These are phyloP conservation scores for Ametastegia equiseti DNA, from an alignment of 2,888 invertebrate species.

Conservation along the genomic window DNA sequence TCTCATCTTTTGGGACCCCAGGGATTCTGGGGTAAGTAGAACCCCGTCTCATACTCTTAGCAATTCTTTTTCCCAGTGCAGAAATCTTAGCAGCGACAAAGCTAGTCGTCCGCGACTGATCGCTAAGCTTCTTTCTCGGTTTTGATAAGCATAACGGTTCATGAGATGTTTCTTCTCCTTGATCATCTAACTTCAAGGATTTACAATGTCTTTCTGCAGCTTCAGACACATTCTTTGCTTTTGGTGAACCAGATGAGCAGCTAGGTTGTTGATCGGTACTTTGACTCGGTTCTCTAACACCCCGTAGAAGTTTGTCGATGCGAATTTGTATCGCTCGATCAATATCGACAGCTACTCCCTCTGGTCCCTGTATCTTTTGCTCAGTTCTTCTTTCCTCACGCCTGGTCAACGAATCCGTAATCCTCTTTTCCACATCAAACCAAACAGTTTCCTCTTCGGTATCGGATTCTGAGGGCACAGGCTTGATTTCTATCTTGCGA, in stretches of 20 bases:
- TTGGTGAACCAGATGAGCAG: background rate
- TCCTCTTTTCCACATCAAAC: background rate
- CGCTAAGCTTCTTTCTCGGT: background rate
- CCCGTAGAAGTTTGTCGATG: slow-evolving; percentile 3
- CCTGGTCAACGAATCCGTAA: background rate
- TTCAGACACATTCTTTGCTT: background rate
- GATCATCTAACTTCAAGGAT: background rate
- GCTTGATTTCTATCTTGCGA: background rate
- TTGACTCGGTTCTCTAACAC: background rate
- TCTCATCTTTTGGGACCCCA: background rate
- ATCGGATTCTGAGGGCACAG: background rate
- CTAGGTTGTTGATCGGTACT: slow-evolving; percentile 4
- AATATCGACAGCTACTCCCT: background rate
- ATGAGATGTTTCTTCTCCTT: background rate
- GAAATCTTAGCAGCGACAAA: background rate
- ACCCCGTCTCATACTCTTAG: background rate
- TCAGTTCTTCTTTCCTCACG: background rate
- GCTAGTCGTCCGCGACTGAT: background rate
- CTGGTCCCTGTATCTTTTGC: background rate
- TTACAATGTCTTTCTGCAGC: background rate
- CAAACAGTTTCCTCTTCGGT: background rate
- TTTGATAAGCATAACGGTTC: background rate
- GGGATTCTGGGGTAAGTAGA: background rate
- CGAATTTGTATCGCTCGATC: slow-evolving; percentile 24
- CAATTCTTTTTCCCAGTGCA: background rate